Conservation (phyloP, 2,888 invertebrate genomes). For the Uloborus plumipes region DNA sequence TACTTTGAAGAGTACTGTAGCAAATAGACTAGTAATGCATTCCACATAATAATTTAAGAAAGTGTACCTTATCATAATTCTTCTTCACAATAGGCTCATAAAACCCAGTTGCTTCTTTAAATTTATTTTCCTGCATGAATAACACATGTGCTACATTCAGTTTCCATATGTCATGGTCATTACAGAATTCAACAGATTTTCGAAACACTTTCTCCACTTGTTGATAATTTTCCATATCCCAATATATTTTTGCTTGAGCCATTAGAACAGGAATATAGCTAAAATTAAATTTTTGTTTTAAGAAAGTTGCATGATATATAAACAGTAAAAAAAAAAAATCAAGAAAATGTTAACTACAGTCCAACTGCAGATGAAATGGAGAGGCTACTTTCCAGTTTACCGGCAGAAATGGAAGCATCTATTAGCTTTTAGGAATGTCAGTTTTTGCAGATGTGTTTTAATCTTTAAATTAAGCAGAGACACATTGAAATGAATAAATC, state of each 20-base stretch:
- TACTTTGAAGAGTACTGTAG: too few relatives aligned
- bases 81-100: slow-evolving; percentile 98
- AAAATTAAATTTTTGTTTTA: slow-evolving; percentile 6
- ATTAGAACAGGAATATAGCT: slow-evolving; percentile 97
- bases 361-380: too few relatives aligned
- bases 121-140: slow-evolving; percentile 99
- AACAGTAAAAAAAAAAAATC: not conserved
- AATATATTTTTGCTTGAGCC: slow-evolving; percentile 98
- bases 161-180: slow-evolving; percentile 96
- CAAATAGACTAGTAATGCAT: too few relatives aligned
- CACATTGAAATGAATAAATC: too few relatives aligned
- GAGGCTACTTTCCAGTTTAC: too few relatives aligned
- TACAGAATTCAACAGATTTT: slow-evolving; percentile 97
- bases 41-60: too few relatives aligned
- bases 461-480: too few relatives aligned
- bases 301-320: not conserved
- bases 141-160: slow-evolving; percentile 98
- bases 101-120: slow-evolving; percentile 96
- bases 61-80: slow-evolving; percentile 81
- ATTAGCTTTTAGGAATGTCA: too few relatives aligned
- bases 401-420: too few relatives aligned
- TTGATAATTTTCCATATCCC: slow-evolving; percentile 95
- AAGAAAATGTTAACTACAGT: too few relatives aligned
- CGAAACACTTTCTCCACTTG: slow-evolving; percentile 97
- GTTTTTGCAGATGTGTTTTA: too few relatives aligned